Evolutionary conservation across 2,888 invertebrate genomes (phyloP).

Genomic region (Nipponacmea schrenckii): DNA sequence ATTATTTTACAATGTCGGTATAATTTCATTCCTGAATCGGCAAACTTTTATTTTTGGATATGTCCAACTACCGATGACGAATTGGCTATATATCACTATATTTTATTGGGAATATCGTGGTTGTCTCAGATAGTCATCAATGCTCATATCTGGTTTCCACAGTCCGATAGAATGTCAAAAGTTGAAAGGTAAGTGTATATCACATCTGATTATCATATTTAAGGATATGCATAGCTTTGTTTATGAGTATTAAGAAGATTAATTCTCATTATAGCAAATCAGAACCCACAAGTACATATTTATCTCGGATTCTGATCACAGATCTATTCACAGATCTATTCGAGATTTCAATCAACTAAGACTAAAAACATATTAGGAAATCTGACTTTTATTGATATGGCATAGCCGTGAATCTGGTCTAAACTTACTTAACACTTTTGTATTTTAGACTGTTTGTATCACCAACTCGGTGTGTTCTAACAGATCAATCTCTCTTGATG

Average conservation of each 20-base stretch:
- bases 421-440: not conserved
- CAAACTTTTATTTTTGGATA: slow-evolving; percentile 40
- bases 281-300: not conserved
- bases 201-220: not conserved
- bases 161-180: slow-evolving; percentile 56
- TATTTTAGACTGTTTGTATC: slow-evolving; percentile 79
- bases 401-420: too few species aligned
- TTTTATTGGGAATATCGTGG: slow-evolving; percentile 51
- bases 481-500: slow-evolving; percentile 94
- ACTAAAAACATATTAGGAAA: too few species aligned
- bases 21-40: slow-evolving; percentile 40
- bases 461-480: slow-evolving; percentile 92
- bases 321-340: too few species aligned
- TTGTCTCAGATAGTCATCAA: slow-evolving; percentile 58
- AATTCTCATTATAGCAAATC: too few species aligned
- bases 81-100: slow-evolving; percentile 38
- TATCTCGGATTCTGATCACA: too few species aligned
- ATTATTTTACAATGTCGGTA: slow-evolving; percentile 43
- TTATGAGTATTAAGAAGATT: too few species aligned
- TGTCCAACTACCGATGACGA: slow-evolving; percentile 41
- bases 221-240: too few species aligned
- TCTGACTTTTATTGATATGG: too few species aligned
- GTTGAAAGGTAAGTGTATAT: slow-evolving; percentile 48
- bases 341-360: too few species aligned
- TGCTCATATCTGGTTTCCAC: slow-evolving; percentile 59